phyloP scores from a whole-genome alignment of 2,888 invertebrate species.

The Parelbella ahira region DNA sequence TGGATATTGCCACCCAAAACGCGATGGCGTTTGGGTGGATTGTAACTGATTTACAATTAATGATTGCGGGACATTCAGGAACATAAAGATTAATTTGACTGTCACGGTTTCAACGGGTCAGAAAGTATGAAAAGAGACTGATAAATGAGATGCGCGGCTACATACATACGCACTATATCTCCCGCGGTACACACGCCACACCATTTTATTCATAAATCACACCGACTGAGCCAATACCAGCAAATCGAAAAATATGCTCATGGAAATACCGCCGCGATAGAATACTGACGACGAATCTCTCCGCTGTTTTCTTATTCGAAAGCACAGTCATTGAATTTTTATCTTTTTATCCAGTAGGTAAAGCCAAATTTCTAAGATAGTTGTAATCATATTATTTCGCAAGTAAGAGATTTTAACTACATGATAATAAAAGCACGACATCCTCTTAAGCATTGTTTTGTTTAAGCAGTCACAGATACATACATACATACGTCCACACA shows the following conservation, averaged over 20 bases:
- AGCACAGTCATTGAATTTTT: no score
- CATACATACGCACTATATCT: no score
- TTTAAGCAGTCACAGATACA: no score
- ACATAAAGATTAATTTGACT: slow-evolving; percentile 35
- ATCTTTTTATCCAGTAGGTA: no score
- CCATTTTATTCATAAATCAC: slow-evolving; percentile 52
- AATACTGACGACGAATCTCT: slow-evolving; percentile 33
- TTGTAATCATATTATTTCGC: no score
- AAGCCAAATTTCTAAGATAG: no score
- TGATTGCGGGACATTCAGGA: slow-evolving; percentile 6
- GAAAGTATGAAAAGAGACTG: slow-evolving; percentile 42
- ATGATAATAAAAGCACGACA: no score
- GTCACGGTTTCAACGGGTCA: slow-evolving; percentile 38
- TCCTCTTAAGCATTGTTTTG: no score
- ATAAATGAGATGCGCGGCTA: slow-evolving; percentile 40
- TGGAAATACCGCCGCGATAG: slow-evolving; percentile 46
- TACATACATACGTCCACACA: no score
- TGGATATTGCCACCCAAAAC: slow-evolving; percentile 1
- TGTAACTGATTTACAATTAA: slow-evolving; percentile 16
- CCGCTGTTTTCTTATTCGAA: no score
- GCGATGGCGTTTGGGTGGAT: not conserved
- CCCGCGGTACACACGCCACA: no score
- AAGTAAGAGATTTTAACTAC: no score
- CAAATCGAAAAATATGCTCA: slow-evolving; percentile 56
- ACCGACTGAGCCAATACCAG: slow-evolving; percentile 38